phyloP scores from a whole-genome alignment of 2,888 invertebrate species.

The Diplolepis rosae region DNA sequence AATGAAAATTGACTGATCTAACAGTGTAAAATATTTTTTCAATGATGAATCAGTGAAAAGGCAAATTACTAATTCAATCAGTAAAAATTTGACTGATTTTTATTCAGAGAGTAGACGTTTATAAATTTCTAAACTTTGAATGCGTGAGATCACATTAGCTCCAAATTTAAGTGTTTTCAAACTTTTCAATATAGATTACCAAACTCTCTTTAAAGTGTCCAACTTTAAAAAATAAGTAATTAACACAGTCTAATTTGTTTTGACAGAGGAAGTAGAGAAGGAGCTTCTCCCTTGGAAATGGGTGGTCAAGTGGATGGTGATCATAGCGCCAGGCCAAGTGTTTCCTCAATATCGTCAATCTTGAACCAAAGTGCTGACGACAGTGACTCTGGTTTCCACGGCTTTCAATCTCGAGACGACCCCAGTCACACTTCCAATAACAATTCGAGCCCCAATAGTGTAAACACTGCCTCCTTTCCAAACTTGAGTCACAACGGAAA shows the following conservation, averaged over 20 bases:
- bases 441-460: constrained; percentile 68
- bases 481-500: constrained; percentile 60
- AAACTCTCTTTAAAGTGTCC: too few relatives aligned
- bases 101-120: too few relatives aligned
- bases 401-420: constrained; percentile 68
- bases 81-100: too few relatives aligned
- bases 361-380: constrained; percentile 72
- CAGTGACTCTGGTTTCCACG: constrained; percentile 73
- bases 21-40: too few relatives aligned
- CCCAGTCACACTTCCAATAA: constrained; percentile 69
- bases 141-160: too few relatives aligned
- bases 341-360: constrained; percentile 70
- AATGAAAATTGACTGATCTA: too few relatives aligned
- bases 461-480: constrained; percentile 67
- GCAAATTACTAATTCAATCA: too few relatives aligned
- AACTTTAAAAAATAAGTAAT: neutral
- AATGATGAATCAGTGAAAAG: too few relatives aligned
- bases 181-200: too few relatives aligned
- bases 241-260: constrained; percentile 24
- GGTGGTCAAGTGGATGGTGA: constrained; percentile 62
- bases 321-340: constrained; percentile 68
- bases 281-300: constrained; percentile 57
- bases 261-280: constrained; percentile 57
- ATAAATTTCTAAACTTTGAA: too few relatives aligned
- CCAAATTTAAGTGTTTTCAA: too few relatives aligned